A percentile compares a stretch with the other conserved stretches of the same genome.
phyloP scores from a whole-genome alignment of 2,113 vertebrate genomes.

The Perognathus longimembris region DNA sequence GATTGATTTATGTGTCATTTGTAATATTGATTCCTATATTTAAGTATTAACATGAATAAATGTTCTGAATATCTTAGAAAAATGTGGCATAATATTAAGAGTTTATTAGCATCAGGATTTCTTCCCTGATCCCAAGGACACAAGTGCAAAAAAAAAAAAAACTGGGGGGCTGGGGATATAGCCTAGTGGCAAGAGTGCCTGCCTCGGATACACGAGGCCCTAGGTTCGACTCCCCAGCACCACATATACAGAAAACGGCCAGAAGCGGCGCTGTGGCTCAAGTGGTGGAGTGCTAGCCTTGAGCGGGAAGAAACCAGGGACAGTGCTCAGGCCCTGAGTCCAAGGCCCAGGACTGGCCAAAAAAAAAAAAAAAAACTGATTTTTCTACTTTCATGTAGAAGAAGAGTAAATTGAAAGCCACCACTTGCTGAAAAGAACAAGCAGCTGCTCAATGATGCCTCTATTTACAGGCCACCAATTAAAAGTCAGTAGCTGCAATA shows the following conservation, averaged over 20 bases:
- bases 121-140: slow-evolving; percentile 35
- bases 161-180: too few species aligned
- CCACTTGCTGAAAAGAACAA: slow-evolving; percentile 53
- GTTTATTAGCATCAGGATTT: background rate
- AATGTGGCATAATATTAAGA: background rate
- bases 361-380: too few species aligned
- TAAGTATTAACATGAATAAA: background rate
- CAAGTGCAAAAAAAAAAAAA: slow-evolving; percentile 55
- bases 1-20: background rate
- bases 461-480: slow-evolving; percentile 25
- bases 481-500: slow-evolving; percentile 59
- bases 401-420: slow-evolving; percentile 69
- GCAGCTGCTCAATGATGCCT: slow-evolving; percentile 32
- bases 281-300: too few species aligned
- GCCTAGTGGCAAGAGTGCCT: too few species aligned
- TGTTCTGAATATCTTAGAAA: background rate
- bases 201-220: too few species aligned
- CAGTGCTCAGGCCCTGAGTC: too few species aligned
- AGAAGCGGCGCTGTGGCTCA: too few species aligned
- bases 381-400: slow-evolving; percentile 56
- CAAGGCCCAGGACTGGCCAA: too few species aligned
- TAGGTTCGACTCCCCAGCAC: too few species aligned
- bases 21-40: background rate
- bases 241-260: too few species aligned
- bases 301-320: too few species aligned